Evolutionary conservation across 2,888 invertebrate genomes (phyloP).

Genomic region (Mesorhabditis belari): DNA sequence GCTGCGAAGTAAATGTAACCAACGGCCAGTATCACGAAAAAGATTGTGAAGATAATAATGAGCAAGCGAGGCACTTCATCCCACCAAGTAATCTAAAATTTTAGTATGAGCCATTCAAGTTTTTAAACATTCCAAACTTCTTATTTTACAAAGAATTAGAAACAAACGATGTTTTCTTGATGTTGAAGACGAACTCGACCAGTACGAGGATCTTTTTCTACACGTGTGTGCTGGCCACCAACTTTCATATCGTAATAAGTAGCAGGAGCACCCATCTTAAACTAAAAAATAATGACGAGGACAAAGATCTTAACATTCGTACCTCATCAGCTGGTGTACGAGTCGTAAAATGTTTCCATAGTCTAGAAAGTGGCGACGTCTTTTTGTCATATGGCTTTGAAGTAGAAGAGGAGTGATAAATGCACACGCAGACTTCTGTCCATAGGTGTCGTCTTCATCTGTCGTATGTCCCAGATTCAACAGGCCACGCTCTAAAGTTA

Average conservation of each 20-base stretch:
- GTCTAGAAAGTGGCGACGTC: neutral
- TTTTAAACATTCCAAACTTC: too few relatives aligned
- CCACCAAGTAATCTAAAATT: neutral
- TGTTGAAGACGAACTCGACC: neutral
- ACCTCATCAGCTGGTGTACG: too few relatives aligned
- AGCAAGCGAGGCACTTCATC: conserved; percentile 14
- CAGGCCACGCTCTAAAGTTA: too few relatives aligned
- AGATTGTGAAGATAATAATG: conserved; percentile 15
- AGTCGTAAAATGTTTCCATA: neutral
- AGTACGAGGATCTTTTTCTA: neutral
- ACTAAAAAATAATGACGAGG: too few relatives aligned
- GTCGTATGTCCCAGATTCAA: neutral
- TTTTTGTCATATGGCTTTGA: too few relatives aligned
- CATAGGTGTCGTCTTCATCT: neutral
- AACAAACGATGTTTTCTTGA: neutral
- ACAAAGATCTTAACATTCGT: too few relatives aligned
- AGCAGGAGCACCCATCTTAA: neutral
- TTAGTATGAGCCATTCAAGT: too few relatives aligned
- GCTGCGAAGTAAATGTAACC: conserved; percentile 27
- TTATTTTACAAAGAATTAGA: neutral
- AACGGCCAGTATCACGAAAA: conserved; percentile 16
- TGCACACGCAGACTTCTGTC: neutral
- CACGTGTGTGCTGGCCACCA: neutral
- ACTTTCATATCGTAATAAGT: neutral
- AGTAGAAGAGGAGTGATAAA: neutral